A percentile compares a stretch with the other conserved stretches of the same genome.
These are phyloP conservation scores for Drosophila simulans DNA, from an alignment of 1,140 invertebrate genomes.

Conservation along the genomic window DNA sequence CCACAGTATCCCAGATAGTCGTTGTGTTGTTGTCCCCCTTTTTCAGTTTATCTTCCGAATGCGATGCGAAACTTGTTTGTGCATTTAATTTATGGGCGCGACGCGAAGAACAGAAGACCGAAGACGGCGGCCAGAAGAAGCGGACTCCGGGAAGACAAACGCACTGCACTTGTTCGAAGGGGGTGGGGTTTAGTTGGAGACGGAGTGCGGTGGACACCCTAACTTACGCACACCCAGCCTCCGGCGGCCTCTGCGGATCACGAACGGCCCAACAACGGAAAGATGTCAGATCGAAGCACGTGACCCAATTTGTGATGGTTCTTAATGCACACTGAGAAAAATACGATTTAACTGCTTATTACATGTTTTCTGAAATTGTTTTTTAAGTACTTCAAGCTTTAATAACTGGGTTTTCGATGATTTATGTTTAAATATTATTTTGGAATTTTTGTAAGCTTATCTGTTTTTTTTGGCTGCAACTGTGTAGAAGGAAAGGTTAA, in stretches of 20 bases:
- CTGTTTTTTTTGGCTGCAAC: neutral
- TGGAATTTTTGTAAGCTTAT: neutral
- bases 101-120: slow-evolving; percentile 64
- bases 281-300: slow-evolving; percentile 73
- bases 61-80: slow-evolving; percentile 78
- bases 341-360: neutral
- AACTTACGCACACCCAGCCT: slow-evolving; percentile 44
- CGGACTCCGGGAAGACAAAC: slow-evolving; percentile 49
- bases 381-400: too few relatives aligned
- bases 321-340: slow-evolving; percentile 13
- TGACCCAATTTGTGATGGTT: slow-evolving; percentile 68
- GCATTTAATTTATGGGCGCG: slow-evolving; percentile 82
- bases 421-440: too few relatives aligned
- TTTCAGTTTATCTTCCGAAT: slow-evolving; percentile 69
- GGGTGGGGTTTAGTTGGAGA: slow-evolving; percentile 5
- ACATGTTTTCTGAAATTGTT: too few relatives aligned
- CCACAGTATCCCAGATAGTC: neutral
- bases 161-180: slow-evolving; percentile 72
- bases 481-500: neutral
- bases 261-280: slow-evolving; percentile 31
- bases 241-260: slow-evolving; percentile 46
- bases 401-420: too few relatives aligned
- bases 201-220: slow-evolving; percentile 3
- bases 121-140: slow-evolving; percentile 19
- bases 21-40: slow-evolving; percentile 53